A percentile compares a stretch with the other conserved stretches of the same genome.
These are phyloP conservation scores for Phenganax stokvisi DNA, from an alignment of 92 coral and sea anemone species.

Conservation along the genomic window DNA sequence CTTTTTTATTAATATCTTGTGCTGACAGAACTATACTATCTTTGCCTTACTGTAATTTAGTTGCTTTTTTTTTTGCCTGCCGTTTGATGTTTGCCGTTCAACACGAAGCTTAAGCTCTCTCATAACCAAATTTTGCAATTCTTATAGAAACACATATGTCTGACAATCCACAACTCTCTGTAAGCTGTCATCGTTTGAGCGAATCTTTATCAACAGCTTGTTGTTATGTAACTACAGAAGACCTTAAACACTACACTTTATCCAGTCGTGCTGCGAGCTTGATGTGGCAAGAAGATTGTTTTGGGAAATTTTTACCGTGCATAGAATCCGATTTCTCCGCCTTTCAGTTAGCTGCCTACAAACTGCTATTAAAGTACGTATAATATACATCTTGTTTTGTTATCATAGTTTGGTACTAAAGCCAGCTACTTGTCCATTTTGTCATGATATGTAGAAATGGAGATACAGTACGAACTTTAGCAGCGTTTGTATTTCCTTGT, in stretches of 20 bases:
- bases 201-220: conserved; percentile 18
- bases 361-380: conserved; percentile 57
- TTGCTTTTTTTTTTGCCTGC: too few species aligned
- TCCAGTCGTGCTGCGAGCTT: conserved; percentile 41
- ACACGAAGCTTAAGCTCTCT: too few species aligned
- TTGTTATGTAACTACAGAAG: conserved; percentile 11
- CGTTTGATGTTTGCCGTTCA: too few species aligned
- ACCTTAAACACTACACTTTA: conserved; percentile 13
- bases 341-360: conserved; percentile 67
- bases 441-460: too few species aligned
- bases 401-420: too few species aligned
- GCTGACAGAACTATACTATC: too few species aligned
- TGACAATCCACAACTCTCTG: conserved; percentile 31
- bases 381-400: too few species aligned
- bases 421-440: not conserved
- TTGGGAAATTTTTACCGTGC: conserved; percentile 54
- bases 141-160: conserved; percentile 9
- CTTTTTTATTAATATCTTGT: too few species aligned
- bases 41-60: too few species aligned
- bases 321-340: conserved; percentile 54
- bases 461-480: too few species aligned
- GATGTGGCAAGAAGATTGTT: conserved; percentile 60
- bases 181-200: conserved; percentile 29
- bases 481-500: not conserved
- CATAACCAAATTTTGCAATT: not conserved